Evolutionary conservation across 1,140 invertebrate genomes (phyloP).

Genomic region (Aradophagus sp.): DNA sequence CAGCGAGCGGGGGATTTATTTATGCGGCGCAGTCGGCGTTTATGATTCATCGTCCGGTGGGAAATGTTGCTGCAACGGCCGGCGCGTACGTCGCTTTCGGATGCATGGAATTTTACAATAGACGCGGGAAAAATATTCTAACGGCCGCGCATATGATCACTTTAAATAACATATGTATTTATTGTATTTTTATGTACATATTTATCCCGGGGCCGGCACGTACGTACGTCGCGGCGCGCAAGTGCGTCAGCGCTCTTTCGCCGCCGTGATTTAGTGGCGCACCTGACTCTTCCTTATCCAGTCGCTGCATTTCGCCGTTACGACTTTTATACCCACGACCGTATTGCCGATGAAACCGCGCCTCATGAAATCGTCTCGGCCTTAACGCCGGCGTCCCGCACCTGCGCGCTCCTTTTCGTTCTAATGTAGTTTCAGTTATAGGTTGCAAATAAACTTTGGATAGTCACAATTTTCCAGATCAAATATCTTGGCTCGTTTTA

Average conservation of each 20-base stretch:
- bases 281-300: conserved; percentile 53
- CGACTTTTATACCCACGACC: conserved; percentile 39
- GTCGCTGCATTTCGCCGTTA: conserved; percentile 44
- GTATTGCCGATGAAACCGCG: conserved; percentile 49
- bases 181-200: conserved; percentile 52
- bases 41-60: conserved; percentile 43
- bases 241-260: conserved; percentile 47
- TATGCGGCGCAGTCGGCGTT: too few relatives aligned
- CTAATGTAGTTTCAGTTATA: too few relatives aligned
- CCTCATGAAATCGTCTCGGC: too few relatives aligned
- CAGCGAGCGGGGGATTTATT: too few relatives aligned
- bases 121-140: conserved; percentile 38
- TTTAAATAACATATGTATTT: conserved; percentile 51
- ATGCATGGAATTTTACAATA: conserved; percentile 58
- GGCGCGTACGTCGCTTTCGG: conserved; percentile 29
- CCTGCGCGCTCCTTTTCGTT: too few relatives aligned
- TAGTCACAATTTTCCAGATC: too few relatives aligned
- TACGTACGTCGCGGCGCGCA: conserved; percentile 14
- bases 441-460: too few relatives aligned
- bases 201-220: too few relatives aligned
- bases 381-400: too few relatives aligned
- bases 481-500: too few relatives aligned
- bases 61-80: conserved; percentile 25
- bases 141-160: conserved; percentile 35
- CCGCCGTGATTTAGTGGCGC: conserved; percentile 47